These are phyloP conservation scores for Sphinx pinastri DNA, from an alignment of 2,888 invertebrate species.

Conservation along the genomic window DNA sequence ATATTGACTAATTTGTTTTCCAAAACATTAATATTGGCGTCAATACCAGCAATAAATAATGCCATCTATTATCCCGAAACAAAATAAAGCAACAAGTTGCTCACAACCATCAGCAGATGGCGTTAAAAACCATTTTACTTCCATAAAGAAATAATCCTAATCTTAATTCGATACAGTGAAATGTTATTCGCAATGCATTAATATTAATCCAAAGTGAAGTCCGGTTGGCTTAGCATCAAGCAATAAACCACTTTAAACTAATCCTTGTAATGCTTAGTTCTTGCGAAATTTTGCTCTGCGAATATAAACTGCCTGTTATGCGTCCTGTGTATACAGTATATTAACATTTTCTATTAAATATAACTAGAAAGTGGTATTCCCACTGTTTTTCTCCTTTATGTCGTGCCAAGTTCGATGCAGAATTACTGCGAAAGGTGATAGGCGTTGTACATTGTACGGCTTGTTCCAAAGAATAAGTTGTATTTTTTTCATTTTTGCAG, in stretches of 20 bases:
- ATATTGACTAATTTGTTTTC: too few relatives aligned
- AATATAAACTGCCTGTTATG: slow-evolving; percentile 20
- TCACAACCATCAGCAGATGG: background rate
- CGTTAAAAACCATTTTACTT: background rate
- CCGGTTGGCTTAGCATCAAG: slow-evolving; percentile 28
- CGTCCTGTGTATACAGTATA: slow-evolving; percentile 7
- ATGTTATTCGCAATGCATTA: slow-evolving; percentile 19
- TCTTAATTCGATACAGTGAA: background rate
- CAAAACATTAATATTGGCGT: too few relatives aligned
- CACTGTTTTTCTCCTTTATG: background rate
- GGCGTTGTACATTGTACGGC: background rate
- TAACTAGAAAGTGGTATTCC: slow-evolving; percentile 9
- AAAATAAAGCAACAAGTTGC: background rate
- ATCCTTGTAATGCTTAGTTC: slow-evolving; percentile 16
- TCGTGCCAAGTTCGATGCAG: background rate
- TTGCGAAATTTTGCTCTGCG: slow-evolving; percentile 16
- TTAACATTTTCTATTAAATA: background rate
- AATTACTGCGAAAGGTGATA: background rate
- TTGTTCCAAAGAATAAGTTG: too few relatives aligned
- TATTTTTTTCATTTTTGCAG: too few relatives aligned
- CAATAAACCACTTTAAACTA: slow-evolving; percentile 25
- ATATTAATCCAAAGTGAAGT: slow-evolving; percentile 27
- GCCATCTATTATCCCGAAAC: background rate
- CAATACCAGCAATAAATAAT: background rate
- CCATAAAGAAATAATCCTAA: background rate